These are phyloP conservation scores for Glaucopsyche alexis DNA, from an alignment of 2,888 invertebrate genomes.

Conservation along the genomic window DNA sequence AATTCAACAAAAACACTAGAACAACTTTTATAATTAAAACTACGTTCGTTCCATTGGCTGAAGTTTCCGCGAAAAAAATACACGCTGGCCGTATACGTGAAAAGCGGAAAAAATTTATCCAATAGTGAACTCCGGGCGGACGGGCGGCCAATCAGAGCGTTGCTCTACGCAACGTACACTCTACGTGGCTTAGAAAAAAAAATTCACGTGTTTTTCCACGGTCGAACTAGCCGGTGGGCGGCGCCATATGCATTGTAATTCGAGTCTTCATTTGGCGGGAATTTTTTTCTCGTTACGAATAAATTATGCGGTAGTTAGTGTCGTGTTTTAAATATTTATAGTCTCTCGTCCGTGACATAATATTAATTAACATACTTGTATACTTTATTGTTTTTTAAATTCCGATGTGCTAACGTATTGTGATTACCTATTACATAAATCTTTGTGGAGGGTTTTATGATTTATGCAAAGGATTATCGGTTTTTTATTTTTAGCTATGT, in stretches of 20 bases:
- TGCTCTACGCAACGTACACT: constrained; percentile 64
- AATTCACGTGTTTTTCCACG: constrained; percentile 76
- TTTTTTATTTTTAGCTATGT: no score
- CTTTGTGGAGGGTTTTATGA: neutral
- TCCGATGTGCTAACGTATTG: neutral
- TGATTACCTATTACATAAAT: neutral
- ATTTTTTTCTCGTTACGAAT: constrained; percentile 47
- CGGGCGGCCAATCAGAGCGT: constrained; percentile 60
- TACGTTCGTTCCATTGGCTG: constrained; percentile 67
- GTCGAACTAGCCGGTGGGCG: constrained; percentile 65
- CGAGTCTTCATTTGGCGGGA: constrained; percentile 46
- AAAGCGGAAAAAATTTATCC: constrained; percentile 74
- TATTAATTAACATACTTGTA: constrained; percentile 26
- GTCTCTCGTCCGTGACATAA: constrained; percentile 28
- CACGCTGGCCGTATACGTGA: constrained; percentile 66
- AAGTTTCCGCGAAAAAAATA: constrained; percentile 67
- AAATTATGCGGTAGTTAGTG: constrained; percentile 28
- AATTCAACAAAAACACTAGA: constrained; percentile 43
- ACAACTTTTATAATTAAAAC: constrained; percentile 74
- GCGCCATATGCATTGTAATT: constrained; percentile 63
- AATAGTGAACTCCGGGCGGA: constrained; percentile 56
- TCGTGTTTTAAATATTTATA: constrained; percentile 29
- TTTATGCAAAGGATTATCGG: no score
- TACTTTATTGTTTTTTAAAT: constrained; percentile 26
- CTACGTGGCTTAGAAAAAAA: constrained; percentile 73